These are phyloP conservation scores for Zophobas morio DNA, from an alignment of 1,140 invertebrate genomes.

Conservation along the genomic window DNA sequence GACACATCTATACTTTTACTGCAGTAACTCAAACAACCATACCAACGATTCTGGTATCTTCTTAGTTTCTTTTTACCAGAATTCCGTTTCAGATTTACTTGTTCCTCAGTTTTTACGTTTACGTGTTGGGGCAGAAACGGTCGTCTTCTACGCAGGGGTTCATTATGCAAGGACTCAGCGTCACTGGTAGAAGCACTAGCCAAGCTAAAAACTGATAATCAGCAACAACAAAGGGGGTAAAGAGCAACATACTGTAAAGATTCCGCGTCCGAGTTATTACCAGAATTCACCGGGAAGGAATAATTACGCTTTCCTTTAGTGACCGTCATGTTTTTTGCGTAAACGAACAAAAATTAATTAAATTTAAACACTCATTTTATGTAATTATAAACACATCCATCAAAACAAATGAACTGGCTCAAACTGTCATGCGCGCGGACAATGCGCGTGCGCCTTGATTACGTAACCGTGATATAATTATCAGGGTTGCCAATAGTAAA, in stretches of 20 bases:
- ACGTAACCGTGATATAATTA: too few relatives aligned
- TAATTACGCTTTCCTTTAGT: constrained; percentile 33
- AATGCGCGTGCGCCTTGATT: too few relatives aligned
- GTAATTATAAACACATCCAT: too few relatives aligned
- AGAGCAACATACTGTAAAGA: constrained; percentile 57
- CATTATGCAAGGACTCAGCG: constrained; percentile 81
- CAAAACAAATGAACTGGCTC: too few relatives aligned
- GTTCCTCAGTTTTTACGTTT: constrained; percentile 71
- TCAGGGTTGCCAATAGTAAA: too few relatives aligned
- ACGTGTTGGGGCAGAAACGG: not conserved
- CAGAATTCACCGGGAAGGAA: constrained; percentile 55
- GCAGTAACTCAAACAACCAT: constrained; percentile 28
- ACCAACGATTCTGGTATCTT: constrained; percentile 78
- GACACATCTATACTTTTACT: constrained; percentile 24
- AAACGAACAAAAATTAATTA: not conserved
- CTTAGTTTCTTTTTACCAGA: constrained; percentile 82
- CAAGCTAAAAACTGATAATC: constrained; percentile 52
- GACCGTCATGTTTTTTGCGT: constrained; percentile 26
- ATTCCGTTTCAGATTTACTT: constrained; percentile 88
- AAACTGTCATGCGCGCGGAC: too few relatives aligned
- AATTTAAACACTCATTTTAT: too few relatives aligned
- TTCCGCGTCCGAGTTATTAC: constrained; percentile 56
- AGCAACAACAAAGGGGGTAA: constrained; percentile 17
- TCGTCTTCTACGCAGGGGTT: constrained; percentile 69
- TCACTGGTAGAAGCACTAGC: constrained; percentile 60